Conservation (phyloP, 2,888 invertebrate species). For the Scaptomyza caliginosa region DNA sequence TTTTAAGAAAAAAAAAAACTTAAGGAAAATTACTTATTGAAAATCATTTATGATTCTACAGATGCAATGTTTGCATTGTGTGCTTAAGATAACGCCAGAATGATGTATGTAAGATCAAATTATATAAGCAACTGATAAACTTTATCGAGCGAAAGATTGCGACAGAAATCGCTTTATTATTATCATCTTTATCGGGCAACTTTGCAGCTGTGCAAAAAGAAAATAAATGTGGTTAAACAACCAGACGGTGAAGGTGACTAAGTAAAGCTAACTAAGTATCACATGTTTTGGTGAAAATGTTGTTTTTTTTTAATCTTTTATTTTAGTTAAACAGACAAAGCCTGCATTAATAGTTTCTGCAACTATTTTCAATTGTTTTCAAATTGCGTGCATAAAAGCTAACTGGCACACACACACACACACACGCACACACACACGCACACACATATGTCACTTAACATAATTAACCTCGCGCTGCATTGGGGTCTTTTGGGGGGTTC, state of each 20-base stretch:
- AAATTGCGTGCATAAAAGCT: slow-evolving; percentile 5
- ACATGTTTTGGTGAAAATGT: slow-evolving; percentile 35
- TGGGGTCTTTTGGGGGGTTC: slow-evolving; percentile 35
- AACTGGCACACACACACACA: background rate
- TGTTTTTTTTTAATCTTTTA: too few species aligned
- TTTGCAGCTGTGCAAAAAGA: slow-evolving; percentile 33
- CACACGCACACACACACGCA: background rate
- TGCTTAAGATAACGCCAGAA: background rate
- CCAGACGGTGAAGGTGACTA: background rate
- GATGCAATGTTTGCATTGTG: background rate
- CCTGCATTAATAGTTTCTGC: background rate
- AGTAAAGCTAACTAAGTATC: slow-evolving; percentile 21
- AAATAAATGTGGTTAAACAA: background rate
- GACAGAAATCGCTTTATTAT: slow-evolving; percentile 1
- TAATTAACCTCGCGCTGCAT: slow-evolving; percentile 59
- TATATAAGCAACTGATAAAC: slow-evolving; percentile 30
- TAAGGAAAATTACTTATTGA: background rate
- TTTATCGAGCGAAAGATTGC: slow-evolving; percentile 18
- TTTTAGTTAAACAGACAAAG: too few species aligned
- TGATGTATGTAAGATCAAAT: background rate
- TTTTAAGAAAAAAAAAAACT: too few species aligned
- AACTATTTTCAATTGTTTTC: slow-evolving; percentile 2
- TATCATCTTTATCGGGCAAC: slow-evolving; percentile 28
- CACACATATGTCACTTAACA: slow-evolving; percentile 49
- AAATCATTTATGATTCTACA: background rate